Evolutionary conservation across 53 echinoderm and acorn worm species (phyloP).

Genomic region (Hippasteria phrygiana): DNA sequence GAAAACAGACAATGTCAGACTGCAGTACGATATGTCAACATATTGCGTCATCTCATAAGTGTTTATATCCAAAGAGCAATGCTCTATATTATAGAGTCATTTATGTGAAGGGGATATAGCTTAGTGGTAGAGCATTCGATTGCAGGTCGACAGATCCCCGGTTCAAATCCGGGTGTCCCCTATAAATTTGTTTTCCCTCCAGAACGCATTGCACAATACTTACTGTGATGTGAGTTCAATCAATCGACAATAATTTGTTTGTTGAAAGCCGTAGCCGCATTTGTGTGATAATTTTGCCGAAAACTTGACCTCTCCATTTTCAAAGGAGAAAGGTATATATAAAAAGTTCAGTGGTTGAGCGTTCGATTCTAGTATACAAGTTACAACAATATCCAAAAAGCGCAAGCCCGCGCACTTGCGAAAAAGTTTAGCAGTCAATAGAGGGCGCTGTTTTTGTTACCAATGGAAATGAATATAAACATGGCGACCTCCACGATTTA

Average conservation of each 20-base stretch:
- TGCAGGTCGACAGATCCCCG: slow-evolving; percentile 55
- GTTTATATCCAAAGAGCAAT: too few relatives aligned
- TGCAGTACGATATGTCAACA: too few relatives aligned
- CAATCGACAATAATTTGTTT: not conserved
- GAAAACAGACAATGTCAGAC: too few relatives aligned
- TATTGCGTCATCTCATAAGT: too few relatives aligned
- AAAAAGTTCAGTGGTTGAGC: slow-evolving; percentile 29
- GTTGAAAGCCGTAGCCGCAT: too few relatives aligned
- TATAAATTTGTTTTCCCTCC: not conserved
- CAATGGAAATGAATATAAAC: slow-evolving; percentile 54
- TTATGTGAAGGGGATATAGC: too few relatives aligned
- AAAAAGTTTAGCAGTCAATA: not conserved
- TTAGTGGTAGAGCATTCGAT: too few relatives aligned
- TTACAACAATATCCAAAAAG: slow-evolving; percentile 1
- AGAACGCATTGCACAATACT: not conserved
- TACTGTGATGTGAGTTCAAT: not conserved
- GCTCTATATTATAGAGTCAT: too few relatives aligned
- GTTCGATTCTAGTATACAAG: slow-evolving; percentile 27
- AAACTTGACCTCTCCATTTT: not conserved
- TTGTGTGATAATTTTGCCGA: not conserved
- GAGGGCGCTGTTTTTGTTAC: slow-evolving; percentile 62
- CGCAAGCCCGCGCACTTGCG: not conserved
- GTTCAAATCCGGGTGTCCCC: slow-evolving; percentile 61
- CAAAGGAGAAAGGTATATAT: not conserved
- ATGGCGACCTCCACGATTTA: slow-evolving; percentile 41